Evolutionary conservation across 2,888 invertebrate genomes (phyloP).

Genomic region (Agrotis exclamationis): DNA sequence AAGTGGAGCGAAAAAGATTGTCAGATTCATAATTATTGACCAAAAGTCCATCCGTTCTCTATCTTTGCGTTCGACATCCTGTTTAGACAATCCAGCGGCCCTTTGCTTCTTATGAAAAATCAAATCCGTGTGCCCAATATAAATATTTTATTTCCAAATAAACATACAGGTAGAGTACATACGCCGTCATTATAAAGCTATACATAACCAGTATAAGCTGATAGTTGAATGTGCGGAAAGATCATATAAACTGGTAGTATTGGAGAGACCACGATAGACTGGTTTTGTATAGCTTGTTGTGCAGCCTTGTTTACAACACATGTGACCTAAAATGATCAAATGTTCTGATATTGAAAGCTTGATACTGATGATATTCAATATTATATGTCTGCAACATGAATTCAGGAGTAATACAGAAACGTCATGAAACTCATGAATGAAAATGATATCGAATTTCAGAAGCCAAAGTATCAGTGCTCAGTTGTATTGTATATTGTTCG

Average conservation of each 20-base stretch:
- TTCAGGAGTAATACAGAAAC: slow-evolving; percentile 30
- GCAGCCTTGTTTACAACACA: slow-evolving; percentile 29
- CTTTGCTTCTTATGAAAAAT: background rate
- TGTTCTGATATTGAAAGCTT: slow-evolving; percentile 35
- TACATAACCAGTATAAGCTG: too few species aligned
- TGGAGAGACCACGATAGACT: too few species aligned
- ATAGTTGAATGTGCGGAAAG: too few species aligned
- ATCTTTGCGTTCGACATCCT: too few species aligned
- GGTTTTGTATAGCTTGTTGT: too few species aligned
- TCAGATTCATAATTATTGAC: too few species aligned
- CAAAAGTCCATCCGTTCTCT: too few species aligned
- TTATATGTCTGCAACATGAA: slow-evolving; percentile 27
- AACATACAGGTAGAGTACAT: too few species aligned
- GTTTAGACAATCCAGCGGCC: too few species aligned
- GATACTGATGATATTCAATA: slow-evolving; percentile 49
- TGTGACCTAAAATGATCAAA: slow-evolving; percentile 39
- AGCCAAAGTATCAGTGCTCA: slow-evolving; percentile 8
- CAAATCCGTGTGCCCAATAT: slow-evolving; percentile 1
- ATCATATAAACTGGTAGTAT: too few species aligned
- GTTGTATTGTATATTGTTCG: slow-evolving; percentile 15
- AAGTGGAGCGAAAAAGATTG: too few species aligned
- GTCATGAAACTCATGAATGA: background rate
- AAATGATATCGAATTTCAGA: slow-evolving; percentile 31
- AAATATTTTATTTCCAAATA: slow-evolving; percentile 35
- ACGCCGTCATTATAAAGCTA: too few species aligned